Conservation (phyloP, 92 coral and sea anemone genomes). For the Nematostella vectensis region DNA sequence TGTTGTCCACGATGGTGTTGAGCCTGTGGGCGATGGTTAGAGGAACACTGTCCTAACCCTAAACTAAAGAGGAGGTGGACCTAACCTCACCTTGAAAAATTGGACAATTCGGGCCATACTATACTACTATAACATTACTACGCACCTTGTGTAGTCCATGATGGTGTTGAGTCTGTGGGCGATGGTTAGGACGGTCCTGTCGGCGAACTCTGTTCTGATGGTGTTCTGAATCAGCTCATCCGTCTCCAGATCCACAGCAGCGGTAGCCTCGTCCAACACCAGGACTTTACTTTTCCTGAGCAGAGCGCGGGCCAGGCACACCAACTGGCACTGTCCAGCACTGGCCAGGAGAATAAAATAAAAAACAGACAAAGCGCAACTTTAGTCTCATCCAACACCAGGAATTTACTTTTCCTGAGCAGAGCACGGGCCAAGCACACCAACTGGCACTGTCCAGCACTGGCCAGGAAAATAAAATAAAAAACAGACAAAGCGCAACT, state of each 20-base stretch:
- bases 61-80: no score
- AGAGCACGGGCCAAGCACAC: constrained; percentile 95
- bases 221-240: constrained; percentile 94
- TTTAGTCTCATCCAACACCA: not conserved
- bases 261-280: constrained; percentile 93
- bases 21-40: constrained; percentile 91
- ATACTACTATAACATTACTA: no score
- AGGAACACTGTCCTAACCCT: constrained; percentile 81
- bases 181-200: constrained; percentile 82
- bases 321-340: constrained; percentile 91
- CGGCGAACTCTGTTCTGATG: constrained; percentile 87
- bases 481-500: no score
- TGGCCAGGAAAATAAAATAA: no score
- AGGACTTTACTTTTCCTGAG: constrained; percentile 76
- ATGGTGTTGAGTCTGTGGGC: constrained; percentile 93
- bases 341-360: no score
- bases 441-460: no score
- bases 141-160: constrained; percentile 78
- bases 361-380: not conserved
- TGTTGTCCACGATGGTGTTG: constrained; percentile 83
- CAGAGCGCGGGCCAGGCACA: constrained; percentile 91
- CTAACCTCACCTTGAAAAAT: no score
- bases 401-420: no score
- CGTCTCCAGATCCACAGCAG: constrained; percentile 92
- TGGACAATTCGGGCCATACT: no score